Evolutionary conservation across 2,113 vertebrate genomes (phyloP).

Genomic region (Oryctolagus cuniculus): mOryCun1.1 NC_091434.1:151260001-151260500

Average conservation of each 20-base stretch:
- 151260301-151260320: neutral
- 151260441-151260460: neutral
- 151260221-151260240: slow-evolving; percentile 11
- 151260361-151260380: neutral
- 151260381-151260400: neutral
- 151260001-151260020: too few species aligned
- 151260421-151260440: neutral
- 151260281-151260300: slow-evolving; percentile 32
- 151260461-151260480: neutral
- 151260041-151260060: too few species aligned
- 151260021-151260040: too few species aligned
- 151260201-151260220: neutral
- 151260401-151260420: neutral
- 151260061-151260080: too few species aligned
- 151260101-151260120: too few species aligned
- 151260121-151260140: too few species aligned
- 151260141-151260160: too few species aligned
- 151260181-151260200: too few species aligned
- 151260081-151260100: too few species aligned
- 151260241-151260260: neutral
- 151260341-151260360: neutral
- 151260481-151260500: neutral
- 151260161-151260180: too few species aligned
- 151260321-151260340: neutral
- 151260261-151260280: neutral